These are phyloP conservation scores for Cataglyphis altisquamis DNA, from an alignment of 2,888 invertebrate genomes.

Conservation along the genomic window DNA sequence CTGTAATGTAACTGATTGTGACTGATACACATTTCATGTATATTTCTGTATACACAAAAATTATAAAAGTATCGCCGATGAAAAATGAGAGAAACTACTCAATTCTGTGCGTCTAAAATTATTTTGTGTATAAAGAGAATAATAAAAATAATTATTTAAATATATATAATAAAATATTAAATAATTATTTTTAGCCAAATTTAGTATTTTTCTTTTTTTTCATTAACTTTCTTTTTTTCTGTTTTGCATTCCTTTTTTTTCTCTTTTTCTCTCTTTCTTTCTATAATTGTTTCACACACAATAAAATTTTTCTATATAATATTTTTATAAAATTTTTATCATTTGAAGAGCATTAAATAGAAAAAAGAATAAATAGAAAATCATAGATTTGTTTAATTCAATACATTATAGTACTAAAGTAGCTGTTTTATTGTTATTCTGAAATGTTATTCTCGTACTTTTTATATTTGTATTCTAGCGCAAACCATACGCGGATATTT, in stretches of 20 bases:
- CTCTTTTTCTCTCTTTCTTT: not conserved
- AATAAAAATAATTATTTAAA: not conserved
- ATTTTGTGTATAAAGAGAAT: not conserved
- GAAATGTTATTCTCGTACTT: not conserved
- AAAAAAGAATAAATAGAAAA: not conserved
- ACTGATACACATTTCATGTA: not conserved
- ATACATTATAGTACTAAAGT: not conserved
- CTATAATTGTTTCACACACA: not conserved
- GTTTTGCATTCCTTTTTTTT: not conserved
- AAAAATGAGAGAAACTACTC: not conserved
- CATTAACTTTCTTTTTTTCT: not conserved
- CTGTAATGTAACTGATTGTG: not conserved
- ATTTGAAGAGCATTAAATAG: not conserved
- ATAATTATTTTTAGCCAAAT: not conserved
- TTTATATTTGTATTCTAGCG: slow-evolving; percentile 12
- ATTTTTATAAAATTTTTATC: not conserved
- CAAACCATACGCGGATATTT: slow-evolving; percentile 39
- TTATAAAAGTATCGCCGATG: not conserved
- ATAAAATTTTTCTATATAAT: not conserved
- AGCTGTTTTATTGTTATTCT: slow-evolving; percentile 14
- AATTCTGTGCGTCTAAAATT: not conserved
- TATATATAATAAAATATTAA: not conserved
- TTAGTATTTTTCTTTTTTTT: not conserved
- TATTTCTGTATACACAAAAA: not conserved
- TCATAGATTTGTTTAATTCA: not conserved